A percentile compares a stretch with the other conserved stretches of the same genome.
Evolutionary conservation across 2,113 vertebrate genomes (phyloP).

Genomic region (Cinclus cinclus): DNA sequence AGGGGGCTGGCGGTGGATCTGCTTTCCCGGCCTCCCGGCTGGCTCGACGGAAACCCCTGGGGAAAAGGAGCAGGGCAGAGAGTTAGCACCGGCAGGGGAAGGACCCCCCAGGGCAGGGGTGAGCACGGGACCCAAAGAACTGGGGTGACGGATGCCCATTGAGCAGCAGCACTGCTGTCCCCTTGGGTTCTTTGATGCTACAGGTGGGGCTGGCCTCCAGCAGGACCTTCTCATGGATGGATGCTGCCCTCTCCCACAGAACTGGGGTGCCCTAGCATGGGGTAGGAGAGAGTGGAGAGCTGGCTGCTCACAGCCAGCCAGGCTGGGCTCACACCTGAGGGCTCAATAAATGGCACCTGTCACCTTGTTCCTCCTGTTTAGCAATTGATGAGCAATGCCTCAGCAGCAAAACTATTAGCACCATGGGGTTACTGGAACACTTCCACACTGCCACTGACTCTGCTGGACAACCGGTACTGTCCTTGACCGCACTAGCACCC

Average conservation of each 20-base stretch:
- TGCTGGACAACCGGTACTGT: neutral
- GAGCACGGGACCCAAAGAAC: neutral
- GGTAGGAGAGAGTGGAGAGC: neutral
- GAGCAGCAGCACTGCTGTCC: neutral
- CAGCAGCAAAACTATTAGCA: neutral
- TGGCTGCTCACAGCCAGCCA: neutral
- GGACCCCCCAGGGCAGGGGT: neutral
- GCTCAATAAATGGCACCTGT: neutral
- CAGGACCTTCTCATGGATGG: neutral
- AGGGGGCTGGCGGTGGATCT: conserved; percentile 85
- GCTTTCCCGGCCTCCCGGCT: conserved; percentile 90
- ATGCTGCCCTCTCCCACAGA: neutral
- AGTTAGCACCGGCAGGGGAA: conserved; percentile 50
- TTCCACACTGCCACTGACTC: neutral
- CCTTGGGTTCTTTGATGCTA: neutral
- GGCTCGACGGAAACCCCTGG: conserved; percentile 79
- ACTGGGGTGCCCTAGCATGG: rapidly evolving
- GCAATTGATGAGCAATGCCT: neutral
- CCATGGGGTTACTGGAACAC: rapidly evolving
- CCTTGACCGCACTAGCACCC: neutral
- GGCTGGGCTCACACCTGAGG: neutral
- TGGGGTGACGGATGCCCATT: neutral
- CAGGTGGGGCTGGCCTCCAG: neutral
- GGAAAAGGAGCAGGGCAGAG: conserved; percentile 76
- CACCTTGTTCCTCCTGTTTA: neutral